Evolutionary conservation across 2,113 vertebrate genomes (phyloP).

Genomic region (Ammodytes dubius): DNA sequence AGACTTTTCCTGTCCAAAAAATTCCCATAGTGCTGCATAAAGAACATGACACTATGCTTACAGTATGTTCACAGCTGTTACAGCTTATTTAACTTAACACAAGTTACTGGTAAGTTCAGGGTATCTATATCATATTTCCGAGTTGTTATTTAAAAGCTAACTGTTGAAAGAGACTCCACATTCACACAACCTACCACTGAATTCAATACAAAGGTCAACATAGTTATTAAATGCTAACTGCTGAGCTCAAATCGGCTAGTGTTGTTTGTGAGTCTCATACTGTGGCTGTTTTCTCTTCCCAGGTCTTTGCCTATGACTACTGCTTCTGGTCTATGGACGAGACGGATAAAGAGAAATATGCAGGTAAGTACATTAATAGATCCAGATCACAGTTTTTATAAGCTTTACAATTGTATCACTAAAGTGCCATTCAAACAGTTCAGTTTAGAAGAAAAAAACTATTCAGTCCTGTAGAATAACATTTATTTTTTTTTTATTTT

Average conservation of each 20-base stretch:
- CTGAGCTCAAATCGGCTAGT: neutral
- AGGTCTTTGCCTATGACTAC: conserved; percentile 98
- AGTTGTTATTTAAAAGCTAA: neutral
- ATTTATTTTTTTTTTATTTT: neutral
- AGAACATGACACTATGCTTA: neutral
- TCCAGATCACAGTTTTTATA: neutral
- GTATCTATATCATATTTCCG: neutral
- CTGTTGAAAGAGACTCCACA: neutral
- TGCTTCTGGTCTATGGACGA: conserved; percentile 99
- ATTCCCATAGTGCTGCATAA: neutral
- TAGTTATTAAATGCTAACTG: neutral
- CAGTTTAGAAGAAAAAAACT: neutral
- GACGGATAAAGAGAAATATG: conserved; percentile 92
- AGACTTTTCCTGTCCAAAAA: neutral
- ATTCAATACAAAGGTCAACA: neutral
- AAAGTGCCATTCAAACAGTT: neutral
- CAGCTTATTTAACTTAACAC: neutral
- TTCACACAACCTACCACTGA: neutral
- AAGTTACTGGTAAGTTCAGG: neutral
- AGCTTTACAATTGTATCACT: neutral
- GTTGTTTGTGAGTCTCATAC: neutral
- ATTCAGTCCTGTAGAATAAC: neutral
- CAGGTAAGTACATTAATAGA: conserved; percentile 83
- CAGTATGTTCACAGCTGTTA: neutral
- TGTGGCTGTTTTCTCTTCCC: conserved; percentile 21